Percentiles rank a stretch among this genome's conserved stretches.
Conservation (phyloP, 2,113 vertebrate species). For the Oreochromis tanganicae region DNA sequence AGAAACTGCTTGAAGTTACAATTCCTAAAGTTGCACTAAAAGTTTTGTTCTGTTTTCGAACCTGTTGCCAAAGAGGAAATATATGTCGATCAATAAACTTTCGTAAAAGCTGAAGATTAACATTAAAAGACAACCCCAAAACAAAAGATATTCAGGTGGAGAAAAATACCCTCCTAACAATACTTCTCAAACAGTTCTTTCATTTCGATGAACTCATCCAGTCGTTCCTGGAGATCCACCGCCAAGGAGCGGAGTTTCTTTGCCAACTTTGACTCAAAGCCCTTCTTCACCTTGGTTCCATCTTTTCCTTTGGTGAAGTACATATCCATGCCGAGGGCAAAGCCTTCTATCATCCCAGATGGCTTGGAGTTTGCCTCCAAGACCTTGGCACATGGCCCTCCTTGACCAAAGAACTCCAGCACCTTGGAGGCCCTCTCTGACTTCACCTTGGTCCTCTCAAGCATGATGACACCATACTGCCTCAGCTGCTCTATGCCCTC, state of each 20-base stretch:
- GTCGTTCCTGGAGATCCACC: not conserved
- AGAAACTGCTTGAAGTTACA: not conserved
- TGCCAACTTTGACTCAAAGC: not conserved
- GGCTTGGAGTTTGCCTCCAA: not conserved
- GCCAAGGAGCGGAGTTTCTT: not conserved
- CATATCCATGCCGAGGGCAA: constrained; percentile 10
- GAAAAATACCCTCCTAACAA: not conserved
- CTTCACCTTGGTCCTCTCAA: fast-evolving
- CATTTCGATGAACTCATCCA: not conserved
- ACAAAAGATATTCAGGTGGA: fast-evolving
- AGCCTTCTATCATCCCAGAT: not conserved
- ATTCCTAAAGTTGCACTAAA: not conserved
- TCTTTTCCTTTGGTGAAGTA: constrained; percentile 23
- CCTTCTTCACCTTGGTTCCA: constrained; percentile 2
- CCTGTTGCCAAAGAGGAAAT: not conserved
- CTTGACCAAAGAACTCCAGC: fast-evolving
- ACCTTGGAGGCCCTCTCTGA: not conserved
- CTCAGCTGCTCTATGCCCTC: not conserved
- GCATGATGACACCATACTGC: not conserved
- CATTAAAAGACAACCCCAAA: not conserved
- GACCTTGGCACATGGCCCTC: fast-evolving
- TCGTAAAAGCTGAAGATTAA: fast-evolving
- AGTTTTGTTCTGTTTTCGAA: fast-evolving
- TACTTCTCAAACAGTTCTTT: not conserved
- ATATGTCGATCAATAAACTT: not conserved